These are phyloP conservation scores for Cantharis nigra DNA, from an alignment of 2,888 invertebrate genomes.

Conservation along the genomic window DNA sequence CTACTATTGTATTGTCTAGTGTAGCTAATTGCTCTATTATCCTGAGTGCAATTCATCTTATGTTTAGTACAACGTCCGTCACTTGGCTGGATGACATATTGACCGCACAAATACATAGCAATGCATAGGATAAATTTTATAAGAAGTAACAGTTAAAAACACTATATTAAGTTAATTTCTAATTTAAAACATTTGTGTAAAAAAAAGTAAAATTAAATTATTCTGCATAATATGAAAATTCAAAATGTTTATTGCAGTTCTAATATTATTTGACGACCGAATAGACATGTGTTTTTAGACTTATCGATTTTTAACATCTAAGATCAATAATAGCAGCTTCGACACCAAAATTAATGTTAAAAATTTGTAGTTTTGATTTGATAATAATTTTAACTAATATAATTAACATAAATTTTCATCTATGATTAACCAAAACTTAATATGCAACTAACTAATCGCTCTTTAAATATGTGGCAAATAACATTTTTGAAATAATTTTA, in stretches of 20 bases:
- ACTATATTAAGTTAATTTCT: too few relatives aligned
- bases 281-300: neutral
- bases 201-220: too few relatives aligned
- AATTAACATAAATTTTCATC: neutral
- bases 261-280: too few relatives aligned
- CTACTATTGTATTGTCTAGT: too few relatives aligned
- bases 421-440: neutral
- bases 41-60: neutral
- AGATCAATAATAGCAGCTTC: neutral
- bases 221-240: too few relatives aligned
- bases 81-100: neutral
- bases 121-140: too few relatives aligned
- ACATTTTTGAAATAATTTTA: neutral
- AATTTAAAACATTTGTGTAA: too few relatives aligned
- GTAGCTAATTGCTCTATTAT: too few relatives aligned
- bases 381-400: neutral
- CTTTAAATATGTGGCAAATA: neutral
- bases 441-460: neutral
- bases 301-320: neutral
- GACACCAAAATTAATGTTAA: neutral
- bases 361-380: neutral
- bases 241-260: too few relatives aligned
- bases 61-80: neutral
- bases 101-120: neutral
- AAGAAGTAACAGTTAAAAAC: too few relatives aligned